These are phyloP conservation scores for Synergus itoensis DNA, from an alignment of 2,888 invertebrate genomes.

Conservation along the genomic window DNA sequence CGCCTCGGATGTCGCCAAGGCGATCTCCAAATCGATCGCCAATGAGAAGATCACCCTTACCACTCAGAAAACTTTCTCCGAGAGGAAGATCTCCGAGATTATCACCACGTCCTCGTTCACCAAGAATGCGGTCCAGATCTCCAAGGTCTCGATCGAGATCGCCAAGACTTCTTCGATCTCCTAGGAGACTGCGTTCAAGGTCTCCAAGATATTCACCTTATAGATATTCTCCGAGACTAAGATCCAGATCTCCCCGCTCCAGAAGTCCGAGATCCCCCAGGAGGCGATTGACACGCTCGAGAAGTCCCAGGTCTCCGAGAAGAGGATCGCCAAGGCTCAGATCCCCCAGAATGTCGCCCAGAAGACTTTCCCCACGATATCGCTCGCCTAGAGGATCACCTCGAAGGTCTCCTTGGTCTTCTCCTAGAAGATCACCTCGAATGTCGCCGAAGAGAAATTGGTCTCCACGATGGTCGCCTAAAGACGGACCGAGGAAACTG, in stretches of 20 bases:
- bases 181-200: slow-evolving; percentile 60
- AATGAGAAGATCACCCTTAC: slow-evolving; percentile 62
- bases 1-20: slow-evolving; percentile 56
- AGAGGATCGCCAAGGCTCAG: slow-evolving; percentile 38
- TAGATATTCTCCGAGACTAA: slow-evolving; percentile 57
- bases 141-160: slow-evolving; percentile 55
- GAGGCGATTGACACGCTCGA: slow-evolving; percentile 49
- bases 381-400: slow-evolving; percentile 57
- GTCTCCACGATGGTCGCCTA: slow-evolving; percentile 66
- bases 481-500: slow-evolving; percentile 62
- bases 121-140: slow-evolving; percentile 57
- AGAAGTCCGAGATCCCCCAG: slow-evolving; percentile 58
- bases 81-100: slow-evolving; percentile 63
- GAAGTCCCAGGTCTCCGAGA: slow-evolving; percentile 45
- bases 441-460: slow-evolving; percentile 59
- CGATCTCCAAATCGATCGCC: slow-evolving; percentile 66
- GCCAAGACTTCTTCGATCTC: slow-evolving; percentile 55
- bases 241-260: slow-evolving; percentile 54
- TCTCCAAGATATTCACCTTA: slow-evolving; percentile 64
- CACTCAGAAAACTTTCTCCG: slow-evolving; percentile 56
- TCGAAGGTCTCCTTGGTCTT: slow-evolving; percentile 44
- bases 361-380: slow-evolving; percentile 43
- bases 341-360: slow-evolving; percentile 58
- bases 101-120: slow-evolving; percentile 62
- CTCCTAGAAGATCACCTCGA: slow-evolving; percentile 63